Evolutionary conservation across 2,797 vertebrate species (phyloP).

Genomic region (Eulemur mongoz): DNA sequence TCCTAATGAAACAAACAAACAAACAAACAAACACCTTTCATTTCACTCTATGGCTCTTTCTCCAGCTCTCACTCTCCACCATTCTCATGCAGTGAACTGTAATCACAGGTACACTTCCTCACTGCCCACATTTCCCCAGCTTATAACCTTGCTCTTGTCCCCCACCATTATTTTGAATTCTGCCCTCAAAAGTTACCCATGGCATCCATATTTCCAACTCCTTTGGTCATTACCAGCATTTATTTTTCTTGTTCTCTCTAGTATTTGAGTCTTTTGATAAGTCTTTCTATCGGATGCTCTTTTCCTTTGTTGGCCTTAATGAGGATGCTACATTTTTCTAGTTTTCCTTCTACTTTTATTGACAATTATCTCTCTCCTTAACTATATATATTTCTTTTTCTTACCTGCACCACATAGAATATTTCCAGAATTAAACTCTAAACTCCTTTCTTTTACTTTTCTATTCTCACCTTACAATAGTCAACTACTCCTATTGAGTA

Average conservation of each 20-base stretch:
- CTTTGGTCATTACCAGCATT: neutral
- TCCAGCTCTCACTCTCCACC: fast-evolving
- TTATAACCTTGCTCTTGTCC: neutral
- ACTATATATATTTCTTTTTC: neutral
- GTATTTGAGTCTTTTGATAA: neutral
- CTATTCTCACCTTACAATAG: neutral
- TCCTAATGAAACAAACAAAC: neutral
- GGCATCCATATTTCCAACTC: neutral
- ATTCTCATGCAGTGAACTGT: neutral
- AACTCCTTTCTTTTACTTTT: neutral
- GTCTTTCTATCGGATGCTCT: neutral
- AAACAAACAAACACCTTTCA: neutral
- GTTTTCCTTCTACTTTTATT: neutral
- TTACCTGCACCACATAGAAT: neutral
- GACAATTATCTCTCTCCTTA: neutral
- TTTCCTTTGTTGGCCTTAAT: neutral
- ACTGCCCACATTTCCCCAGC: neutral
- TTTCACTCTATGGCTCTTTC: neutral
- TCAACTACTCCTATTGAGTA: neutral
- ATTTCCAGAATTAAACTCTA: neutral
- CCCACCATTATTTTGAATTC: neutral
- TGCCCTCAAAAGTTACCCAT: too few species aligned
- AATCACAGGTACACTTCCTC: fast-evolving
- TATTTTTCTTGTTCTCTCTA: neutral
- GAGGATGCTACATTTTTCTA: neutral